These are phyloP conservation scores for Nematopogon swammerdamellus DNA, from an alignment of 2,888 invertebrate species.

Conservation along the genomic window DNA sequence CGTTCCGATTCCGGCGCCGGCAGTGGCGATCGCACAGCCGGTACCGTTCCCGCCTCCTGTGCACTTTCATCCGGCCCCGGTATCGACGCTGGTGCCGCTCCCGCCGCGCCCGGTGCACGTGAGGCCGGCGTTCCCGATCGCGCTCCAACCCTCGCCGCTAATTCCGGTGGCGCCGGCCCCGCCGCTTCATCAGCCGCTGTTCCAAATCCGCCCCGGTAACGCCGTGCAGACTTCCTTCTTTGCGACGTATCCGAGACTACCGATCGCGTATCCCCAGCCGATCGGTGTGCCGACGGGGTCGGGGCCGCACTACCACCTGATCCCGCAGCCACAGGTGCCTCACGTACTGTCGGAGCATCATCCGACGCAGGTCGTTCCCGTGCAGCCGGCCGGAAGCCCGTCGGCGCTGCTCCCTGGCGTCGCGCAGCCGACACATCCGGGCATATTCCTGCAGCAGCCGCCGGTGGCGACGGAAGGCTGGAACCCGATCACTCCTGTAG, in stretches of 20 bases:
- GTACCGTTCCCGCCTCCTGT: constrained; percentile 17
- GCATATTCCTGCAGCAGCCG: not conserved
- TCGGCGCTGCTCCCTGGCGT: constrained; percentile 13
- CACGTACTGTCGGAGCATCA: constrained; percentile 13
- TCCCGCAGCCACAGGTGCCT: constrained; percentile 16
- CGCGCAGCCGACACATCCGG: constrained; percentile 13
- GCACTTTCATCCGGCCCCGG: constrained; percentile 20
- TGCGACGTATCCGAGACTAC: constrained; percentile 43
- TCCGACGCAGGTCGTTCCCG: constrained; percentile 15
- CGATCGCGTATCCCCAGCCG: constrained; percentile 30
- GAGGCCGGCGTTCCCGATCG: constrained; percentile 16
- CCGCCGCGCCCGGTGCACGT: constrained; percentile 20
- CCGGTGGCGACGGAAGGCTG: not conserved
- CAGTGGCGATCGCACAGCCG: constrained; percentile 4
- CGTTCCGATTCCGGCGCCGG: not conserved
- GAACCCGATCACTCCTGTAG: not conserved
- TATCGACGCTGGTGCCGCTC: constrained; percentile 23
- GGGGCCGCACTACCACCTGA: constrained; percentile 23
- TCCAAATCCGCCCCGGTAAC: constrained; percentile 40
- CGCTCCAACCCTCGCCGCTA: constrained; percentile 6
- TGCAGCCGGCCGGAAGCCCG: not conserved
- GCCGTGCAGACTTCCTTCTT: constrained; percentile 43
- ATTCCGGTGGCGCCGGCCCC: constrained; percentile 15
- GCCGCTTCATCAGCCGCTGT: constrained; percentile 32
- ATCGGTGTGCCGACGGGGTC: constrained; percentile 12